Base-by-base conservation (phyloP, 2,113 vertebrate species). In the Oncorhynchus mykiss region DNA sequence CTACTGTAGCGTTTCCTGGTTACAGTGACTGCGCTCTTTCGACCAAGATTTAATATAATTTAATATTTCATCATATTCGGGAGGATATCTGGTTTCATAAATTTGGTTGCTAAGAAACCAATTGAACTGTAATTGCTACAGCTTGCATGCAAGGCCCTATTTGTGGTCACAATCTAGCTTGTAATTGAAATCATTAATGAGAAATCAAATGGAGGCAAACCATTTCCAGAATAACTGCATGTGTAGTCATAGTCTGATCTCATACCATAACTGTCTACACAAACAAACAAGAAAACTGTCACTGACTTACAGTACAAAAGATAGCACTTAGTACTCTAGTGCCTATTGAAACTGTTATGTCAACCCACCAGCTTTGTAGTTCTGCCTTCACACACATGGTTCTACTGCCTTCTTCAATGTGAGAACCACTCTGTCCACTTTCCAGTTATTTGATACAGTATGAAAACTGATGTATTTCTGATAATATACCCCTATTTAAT, bases 51-150 rank as follows among this genome's bases (percentile, higher is more conserved):
- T 31, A 31, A 31, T 5, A 31, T 87, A 78, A 84, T 89, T 87
- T 89, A 79, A 80, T 85, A 72, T 89, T 84, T 88, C 82, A 87
- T 87, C 83, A 79, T 88, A 81, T 83, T 86, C 82, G 73, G 86
- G 84, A 78, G 81, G 84, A 86, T 86, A 85, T 86, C 87, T 87
- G 86, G 80, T 90, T 82, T 88, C 83, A 87, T 87, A 81, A 77
- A 72, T 87, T 87, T 84, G 85, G 88, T 90, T 90, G 90, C 87
- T 88, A 83, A 88, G 90, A 85, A 88, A 91, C 87, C 81, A 83
- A 86, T 76, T 86, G 72, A 85, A 88, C 78, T 86, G 82, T 90
- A 88, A 90, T 88, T 88, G 80, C 86, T 81, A 74, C 76, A 74
- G 84, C 82, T 83, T 88, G 87, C 89, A 91, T 91, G 90, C 83